Evolutionary conservation across 2,888 invertebrate genomes (phyloP).

Genomic region (Augiades crinisus): DNA sequence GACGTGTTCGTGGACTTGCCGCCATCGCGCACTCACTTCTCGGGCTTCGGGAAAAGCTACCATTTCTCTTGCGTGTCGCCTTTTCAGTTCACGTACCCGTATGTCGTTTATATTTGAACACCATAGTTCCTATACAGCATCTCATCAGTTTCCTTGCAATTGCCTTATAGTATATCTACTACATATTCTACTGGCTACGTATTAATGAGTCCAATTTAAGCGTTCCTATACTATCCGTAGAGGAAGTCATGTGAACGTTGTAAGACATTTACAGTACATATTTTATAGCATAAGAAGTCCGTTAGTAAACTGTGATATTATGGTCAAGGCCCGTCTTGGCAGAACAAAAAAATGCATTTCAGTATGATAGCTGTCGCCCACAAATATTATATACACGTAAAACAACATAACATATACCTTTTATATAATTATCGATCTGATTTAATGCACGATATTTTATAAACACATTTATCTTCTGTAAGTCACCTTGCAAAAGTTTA

Average conservation of each 20-base stretch:
- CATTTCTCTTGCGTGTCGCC: conserved; percentile 80
- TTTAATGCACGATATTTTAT: conserved; percentile 3
- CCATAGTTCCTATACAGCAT: conserved; percentile 29
- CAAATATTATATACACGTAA: conserved; percentile 1
- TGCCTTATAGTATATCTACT: conserved; percentile 16
- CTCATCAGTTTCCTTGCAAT: conserved; percentile 15
- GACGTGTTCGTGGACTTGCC: conserved; percentile 72
- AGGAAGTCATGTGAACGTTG: conserved; percentile 3
- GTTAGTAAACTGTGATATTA: conserved; percentile 21
- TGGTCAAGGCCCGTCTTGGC: neutral
- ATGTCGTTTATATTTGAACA: conserved; percentile 73
- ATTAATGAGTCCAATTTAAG: conserved; percentile 9
- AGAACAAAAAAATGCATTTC: neutral
- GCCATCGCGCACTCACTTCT: conserved; percentile 73
- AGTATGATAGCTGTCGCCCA: conserved; percentile 8
- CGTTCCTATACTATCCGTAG: conserved; percentile 15
- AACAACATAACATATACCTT: neutral
- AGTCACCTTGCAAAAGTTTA: neutral
- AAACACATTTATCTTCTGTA: conserved; percentile 4
- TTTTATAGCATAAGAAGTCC: conserved; percentile 5
- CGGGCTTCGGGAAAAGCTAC: conserved; percentile 78
- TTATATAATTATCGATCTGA: neutral
- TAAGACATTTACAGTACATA: neutral
- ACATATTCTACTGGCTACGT: conserved; percentile 13
- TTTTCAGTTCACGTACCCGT: conserved; percentile 74